phyloP scores from a whole-genome alignment of 2,113 vertebrate genomes.

The Ceyx cyanopectus region DNA sequence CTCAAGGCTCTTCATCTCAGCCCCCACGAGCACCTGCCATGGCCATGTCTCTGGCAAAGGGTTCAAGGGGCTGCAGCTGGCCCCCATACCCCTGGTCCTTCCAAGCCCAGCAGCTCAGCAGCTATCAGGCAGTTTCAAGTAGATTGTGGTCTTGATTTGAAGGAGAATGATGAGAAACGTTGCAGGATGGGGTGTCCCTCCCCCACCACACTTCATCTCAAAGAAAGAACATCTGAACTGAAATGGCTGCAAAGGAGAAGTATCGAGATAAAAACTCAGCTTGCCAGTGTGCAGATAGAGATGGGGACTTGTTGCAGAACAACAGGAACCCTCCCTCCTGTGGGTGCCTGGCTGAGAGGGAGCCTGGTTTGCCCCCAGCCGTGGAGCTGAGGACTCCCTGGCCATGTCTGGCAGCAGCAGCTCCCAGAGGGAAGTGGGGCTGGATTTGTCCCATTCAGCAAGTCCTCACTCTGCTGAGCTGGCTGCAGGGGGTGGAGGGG shows the following conservation, averaged over 20 bases:
- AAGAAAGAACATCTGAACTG: neutral
- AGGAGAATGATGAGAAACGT: neutral
- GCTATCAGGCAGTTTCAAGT: neutral
- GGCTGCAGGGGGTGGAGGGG: neutral
- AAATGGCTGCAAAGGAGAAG: neutral
- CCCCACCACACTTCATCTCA: neutral
- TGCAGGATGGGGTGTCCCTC: neutral
- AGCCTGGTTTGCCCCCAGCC: neutral
- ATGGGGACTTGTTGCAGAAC: fast-evolving
- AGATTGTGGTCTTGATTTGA: neutral
- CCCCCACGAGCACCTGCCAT: fast-evolving
- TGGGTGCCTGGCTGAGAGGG: neutral
- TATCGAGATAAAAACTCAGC: neutral
- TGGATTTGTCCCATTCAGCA: fast-evolving
- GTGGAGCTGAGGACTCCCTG: neutral
- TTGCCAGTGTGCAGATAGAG: neutral
- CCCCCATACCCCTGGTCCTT: neutral
- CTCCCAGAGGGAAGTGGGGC: fast-evolving
- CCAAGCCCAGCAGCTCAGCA: neutral
- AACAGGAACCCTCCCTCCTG: fast-evolving
- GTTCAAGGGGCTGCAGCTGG: neutral
- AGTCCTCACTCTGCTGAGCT: neutral
- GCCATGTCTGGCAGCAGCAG: neutral
- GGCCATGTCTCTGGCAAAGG: neutral
- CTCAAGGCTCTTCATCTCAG: neutral